Evolutionary conservation across 2,888 invertebrate species (phyloP).

Genomic region (Cantharis rufa): DNA sequence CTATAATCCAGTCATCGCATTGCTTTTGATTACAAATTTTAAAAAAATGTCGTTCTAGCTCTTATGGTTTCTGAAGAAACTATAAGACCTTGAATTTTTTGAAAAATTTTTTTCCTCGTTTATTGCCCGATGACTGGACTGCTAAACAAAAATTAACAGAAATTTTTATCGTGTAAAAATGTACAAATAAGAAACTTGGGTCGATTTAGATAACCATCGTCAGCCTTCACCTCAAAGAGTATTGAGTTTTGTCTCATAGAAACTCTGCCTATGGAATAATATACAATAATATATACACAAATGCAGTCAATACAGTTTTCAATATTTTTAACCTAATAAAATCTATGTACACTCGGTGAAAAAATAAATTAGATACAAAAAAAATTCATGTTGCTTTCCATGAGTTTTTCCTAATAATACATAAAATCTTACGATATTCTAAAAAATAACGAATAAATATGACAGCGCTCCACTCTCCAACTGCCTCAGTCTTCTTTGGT

Average conservation of each 20-base stretch:
- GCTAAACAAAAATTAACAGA: not conserved
- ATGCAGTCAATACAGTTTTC: conserved; percentile 28
- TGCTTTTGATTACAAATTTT: too few species aligned
- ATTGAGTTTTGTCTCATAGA: conserved; percentile 46
- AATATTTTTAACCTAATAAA: conserved; percentile 14
- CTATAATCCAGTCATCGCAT: not conserved
- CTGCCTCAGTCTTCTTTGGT: conserved; percentile 64
- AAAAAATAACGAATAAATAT: conserved; percentile 46
- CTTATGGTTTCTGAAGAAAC: too few species aligned
- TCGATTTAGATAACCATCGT: conserved; percentile 26
- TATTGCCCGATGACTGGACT: too few species aligned
- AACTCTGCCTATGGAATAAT: conserved; percentile 39
- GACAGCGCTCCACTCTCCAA: conserved; percentile 45
- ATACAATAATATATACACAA: conserved; percentile 28
- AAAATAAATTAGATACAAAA: conserved; percentile 30
- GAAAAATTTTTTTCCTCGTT: too few species aligned
- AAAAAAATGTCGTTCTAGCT: too few species aligned
- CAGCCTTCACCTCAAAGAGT: conserved; percentile 55
- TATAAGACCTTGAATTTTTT: too few species aligned
- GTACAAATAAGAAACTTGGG: not conserved
- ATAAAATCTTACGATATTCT: conserved; percentile 18
- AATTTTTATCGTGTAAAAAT: not conserved
- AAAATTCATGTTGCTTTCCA: conserved; percentile 5
- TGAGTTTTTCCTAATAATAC: conserved; percentile 8
- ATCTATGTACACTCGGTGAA: conserved; percentile 18